Evolutionary conservation across 2,888 invertebrate species (phyloP).

Genomic region (Corythucha ciliata): DNA sequence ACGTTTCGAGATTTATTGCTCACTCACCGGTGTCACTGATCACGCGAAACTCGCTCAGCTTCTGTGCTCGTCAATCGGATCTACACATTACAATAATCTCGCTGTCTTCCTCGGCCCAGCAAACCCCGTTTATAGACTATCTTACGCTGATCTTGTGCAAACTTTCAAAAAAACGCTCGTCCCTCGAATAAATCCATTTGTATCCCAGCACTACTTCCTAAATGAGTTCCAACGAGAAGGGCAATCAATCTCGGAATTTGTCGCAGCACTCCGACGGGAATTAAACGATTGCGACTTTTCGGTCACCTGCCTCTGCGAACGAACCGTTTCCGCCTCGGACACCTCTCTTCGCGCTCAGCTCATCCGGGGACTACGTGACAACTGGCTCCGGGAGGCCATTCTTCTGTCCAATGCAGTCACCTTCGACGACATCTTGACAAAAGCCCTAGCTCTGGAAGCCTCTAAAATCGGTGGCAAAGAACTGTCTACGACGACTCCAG

Average conservation of each 20-base stretch:
- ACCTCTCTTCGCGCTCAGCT: conserved; percentile 10
- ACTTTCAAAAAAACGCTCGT: conserved; percentile 19
- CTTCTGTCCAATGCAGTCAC: conserved; percentile 7
- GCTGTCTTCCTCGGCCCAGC: conserved; percentile 19
- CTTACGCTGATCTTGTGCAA: conserved; percentile 12
- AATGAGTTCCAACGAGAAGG: conserved; percentile 17
- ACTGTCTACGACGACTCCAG: not conserved
- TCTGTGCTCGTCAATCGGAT: conserved; percentile 23
- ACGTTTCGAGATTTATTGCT: conserved; percentile 16
- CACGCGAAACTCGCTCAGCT: conserved; percentile 8
- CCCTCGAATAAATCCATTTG: conserved; percentile 18
- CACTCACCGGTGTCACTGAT: conserved; percentile 9
- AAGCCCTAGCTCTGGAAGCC: not conserved
- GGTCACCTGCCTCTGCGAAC: conserved; percentile 5
- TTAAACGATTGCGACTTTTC: conserved; percentile 12
- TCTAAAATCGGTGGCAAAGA: not conserved
- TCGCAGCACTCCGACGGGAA: conserved; percentile 19
- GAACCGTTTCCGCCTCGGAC: not conserved
- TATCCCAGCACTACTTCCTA: conserved; percentile 26
- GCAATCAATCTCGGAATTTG: conserved; percentile 21
- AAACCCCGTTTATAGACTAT: conserved; percentile 12
- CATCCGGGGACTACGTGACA: conserved; percentile 13
- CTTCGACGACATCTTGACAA: not conserved
- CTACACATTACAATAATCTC: conserved; percentile 24
- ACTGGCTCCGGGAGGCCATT: conserved; percentile 15